phyloP scores from a whole-genome alignment of 2,888 invertebrate species.

The Teleiodes luculella region DNA sequence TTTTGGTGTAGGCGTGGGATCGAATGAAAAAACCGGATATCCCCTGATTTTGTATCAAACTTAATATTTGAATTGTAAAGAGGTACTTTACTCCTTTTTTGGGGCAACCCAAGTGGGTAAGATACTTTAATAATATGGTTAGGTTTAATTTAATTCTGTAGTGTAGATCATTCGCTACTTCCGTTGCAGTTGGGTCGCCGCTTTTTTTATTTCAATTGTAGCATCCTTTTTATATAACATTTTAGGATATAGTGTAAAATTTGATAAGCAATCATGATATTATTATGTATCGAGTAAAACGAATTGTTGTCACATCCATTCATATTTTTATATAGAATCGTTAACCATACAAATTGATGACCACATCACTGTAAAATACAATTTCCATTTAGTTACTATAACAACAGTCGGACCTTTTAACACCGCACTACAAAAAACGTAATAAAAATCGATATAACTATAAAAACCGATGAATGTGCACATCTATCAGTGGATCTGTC shows the following conservation, averaged over 20 bases:
- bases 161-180: background rate
- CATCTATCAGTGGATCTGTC: conserved; percentile 42
- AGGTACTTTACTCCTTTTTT: conserved; percentile 11
- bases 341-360: no score
- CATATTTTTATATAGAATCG: no score
- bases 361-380: no score
- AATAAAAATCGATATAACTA: conserved; percentile 31
- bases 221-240: background rate
- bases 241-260: background rate
- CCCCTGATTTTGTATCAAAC: conserved; percentile 53
- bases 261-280: no score
- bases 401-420: background rate
- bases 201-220: background rate
- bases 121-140: conserved; percentile 11
- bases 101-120: conserved; percentile 6
- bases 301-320: no score
- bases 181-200: background rate
- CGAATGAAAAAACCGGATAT: conserved; percentile 62
- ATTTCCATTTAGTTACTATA: background rate
- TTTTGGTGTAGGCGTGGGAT: conserved; percentile 55
- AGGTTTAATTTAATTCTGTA: conserved; percentile 1
- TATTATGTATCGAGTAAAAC: no score
- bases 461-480: conserved; percentile 43
- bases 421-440: background rate
- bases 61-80: conserved; percentile 12